Evolutionary conservation across 1,140 invertebrate species (phyloP), one percentile per base, ranked within the genome.

Genomic region (Papilio dardanus): DNA sequence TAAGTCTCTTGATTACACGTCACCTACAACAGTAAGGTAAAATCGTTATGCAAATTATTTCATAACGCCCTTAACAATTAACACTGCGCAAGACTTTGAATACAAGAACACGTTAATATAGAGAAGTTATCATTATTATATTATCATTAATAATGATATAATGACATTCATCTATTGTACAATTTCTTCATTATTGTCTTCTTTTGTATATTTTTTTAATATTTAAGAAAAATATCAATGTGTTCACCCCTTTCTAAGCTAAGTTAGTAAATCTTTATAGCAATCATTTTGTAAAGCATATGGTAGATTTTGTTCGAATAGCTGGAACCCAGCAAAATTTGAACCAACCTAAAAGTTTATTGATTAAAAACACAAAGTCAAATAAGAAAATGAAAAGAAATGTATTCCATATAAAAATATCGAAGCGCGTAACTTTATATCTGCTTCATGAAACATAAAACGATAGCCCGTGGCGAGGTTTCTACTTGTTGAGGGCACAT

Each of bases 381-480:
- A 28, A n/a, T n/a, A n/a, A 58, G 54, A 24, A 54, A 24, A 54
- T 24, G 19, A 54, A 54, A 14, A 58, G 54, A 58, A 58, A 68
- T 37, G 21, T 73, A 30, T 73, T 7, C 30, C 46, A 14, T 46
- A 54, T 73, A 12, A 54, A 30, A 30, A 35, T 54, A 28, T 50
- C n/a, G 66, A 7, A 54, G 24, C 46, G 28, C 16, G 46, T 73
- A 73, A 73, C 69, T 46, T n/a, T 73, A 37, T 54, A 73, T 73
- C 42, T 54, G 30, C 69, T 73, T 31, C 69, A 73, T 54, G 69
- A 54, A 73, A 73, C 46, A 58, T 73, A 58, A 73, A 58, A 73
- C 46, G 69, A 73, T 35, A 30, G 30, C 69, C 69, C 42, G 46
- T 21, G 46, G 69, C 69, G 46, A 73, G 69, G 69, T 54, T 21